Conservation (phyloP, 2,797 vertebrate genomes). For the Neosilurus hyrtlii region DNA sequence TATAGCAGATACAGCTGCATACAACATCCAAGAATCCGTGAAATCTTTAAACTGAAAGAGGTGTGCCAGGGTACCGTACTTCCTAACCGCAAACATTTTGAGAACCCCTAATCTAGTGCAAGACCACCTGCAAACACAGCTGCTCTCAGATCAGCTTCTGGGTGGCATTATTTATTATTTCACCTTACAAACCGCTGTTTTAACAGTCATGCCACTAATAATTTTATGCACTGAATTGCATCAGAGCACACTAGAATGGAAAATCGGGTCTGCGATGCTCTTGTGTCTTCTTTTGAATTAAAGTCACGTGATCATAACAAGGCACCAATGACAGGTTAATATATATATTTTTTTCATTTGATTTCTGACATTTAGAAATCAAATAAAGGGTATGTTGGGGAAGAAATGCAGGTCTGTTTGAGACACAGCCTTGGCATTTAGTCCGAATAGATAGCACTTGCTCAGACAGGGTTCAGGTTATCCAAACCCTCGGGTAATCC, state of each 20-base stretch:
- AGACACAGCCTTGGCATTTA: neutral
- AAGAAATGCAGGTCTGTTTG: neutral
- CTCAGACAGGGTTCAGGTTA: too few relatives aligned
- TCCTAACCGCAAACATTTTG: neutral
- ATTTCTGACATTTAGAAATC: neutral
- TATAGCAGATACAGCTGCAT: neutral
- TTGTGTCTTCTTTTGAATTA: too few relatives aligned
- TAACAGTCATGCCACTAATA: slow-evolving; percentile 4
- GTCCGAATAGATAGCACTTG: neutral
- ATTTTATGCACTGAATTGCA: slow-evolving; percentile 5
- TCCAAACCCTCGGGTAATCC: neutral
- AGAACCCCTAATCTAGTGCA: neutral
- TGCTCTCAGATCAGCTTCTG: neutral
- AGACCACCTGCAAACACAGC: neutral
- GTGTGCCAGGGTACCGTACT: neutral
- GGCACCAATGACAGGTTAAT: neutral
- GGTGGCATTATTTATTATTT: neutral
- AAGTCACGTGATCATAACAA: neutral
- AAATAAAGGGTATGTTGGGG: neutral
- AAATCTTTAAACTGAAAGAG: neutral
- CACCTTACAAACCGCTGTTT: neutral
- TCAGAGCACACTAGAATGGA: too few relatives aligned
- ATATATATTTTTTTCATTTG: too few relatives aligned
- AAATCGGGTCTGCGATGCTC: too few relatives aligned
- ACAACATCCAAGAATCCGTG: neutral